A percentile compares a stretch with the other conserved stretches of the same genome.
phyloP scores from a whole-genome alignment of 53 echinoderm and acorn worm genomes.

The Echinometra lucunter region DNA sequence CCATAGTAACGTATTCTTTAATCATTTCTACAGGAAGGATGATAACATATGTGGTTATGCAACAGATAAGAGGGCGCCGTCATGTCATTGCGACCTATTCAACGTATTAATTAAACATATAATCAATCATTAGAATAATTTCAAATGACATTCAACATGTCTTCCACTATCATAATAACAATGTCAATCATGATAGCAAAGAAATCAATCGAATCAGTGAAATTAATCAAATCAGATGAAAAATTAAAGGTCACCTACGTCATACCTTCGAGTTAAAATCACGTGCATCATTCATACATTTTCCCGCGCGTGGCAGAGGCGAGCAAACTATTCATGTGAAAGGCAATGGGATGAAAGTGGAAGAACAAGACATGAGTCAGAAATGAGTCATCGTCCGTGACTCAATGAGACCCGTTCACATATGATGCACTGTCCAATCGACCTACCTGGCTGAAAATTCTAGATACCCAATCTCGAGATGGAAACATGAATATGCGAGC shows the following conservation, averaged over 20 bases:
- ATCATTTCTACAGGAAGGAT: too few species aligned
- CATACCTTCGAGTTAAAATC: neutral
- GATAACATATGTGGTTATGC: too few species aligned
- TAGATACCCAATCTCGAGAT: too few species aligned
- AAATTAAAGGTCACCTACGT: neutral
- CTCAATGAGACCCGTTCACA: slow-evolving; percentile 28
- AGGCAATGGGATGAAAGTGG: neutral
- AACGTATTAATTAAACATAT: too few species aligned
- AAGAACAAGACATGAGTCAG: neutral
- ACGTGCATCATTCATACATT: neutral
- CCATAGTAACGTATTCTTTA: too few species aligned
- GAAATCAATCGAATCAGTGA: neutral
- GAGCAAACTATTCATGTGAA: slow-evolving; percentile 34
- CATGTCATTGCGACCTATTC: too few species aligned
- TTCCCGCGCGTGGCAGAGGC: neutral
- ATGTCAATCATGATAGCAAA: neutral
- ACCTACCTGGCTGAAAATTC: neutral
- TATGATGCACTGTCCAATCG: neutral
- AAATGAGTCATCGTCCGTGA: neutral
- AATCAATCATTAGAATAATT: too few species aligned
- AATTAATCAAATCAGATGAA: neutral
- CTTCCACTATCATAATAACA: neutral
- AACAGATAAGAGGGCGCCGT: too few species aligned
- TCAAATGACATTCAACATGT: neutral
- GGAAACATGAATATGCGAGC: too few species aligned